phyloP scores from a whole-genome alignment of 1,140 invertebrate species.

The Drosophila saltans region DNA sequence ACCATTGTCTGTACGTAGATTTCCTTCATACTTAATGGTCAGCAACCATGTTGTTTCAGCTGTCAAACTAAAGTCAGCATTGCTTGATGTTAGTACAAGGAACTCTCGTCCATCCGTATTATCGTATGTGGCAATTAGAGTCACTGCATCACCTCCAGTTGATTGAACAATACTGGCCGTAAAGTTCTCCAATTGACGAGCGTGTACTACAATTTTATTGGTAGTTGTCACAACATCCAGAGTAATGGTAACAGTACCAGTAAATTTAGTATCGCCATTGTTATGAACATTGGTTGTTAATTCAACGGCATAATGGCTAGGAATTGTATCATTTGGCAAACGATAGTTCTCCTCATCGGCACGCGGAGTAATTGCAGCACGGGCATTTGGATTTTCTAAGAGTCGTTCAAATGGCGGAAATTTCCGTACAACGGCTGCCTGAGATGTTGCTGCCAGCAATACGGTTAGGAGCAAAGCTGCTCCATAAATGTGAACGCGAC shows the following conservation, averaged over 20 bases:
- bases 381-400: conserved; percentile 58
- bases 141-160: conserved; percentile 14
- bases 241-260: conserved; percentile 85
- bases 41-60: conserved; percentile 79
- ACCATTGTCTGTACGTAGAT: conserved; percentile 85
- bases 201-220: conserved; percentile 84
- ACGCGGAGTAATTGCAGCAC: conserved; percentile 18
- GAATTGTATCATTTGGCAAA: conserved; percentile 85
- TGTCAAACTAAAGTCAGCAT: conserved; percentile 47
- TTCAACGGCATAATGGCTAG: conserved; percentile 87
- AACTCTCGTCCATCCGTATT: conserved; percentile 64
- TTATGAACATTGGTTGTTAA: conserved; percentile 86
- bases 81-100: conserved; percentile 56
- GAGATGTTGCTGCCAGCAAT: conserved; percentile 38
- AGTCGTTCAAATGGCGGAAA: conserved; percentile 55
- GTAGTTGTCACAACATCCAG: conserved; percentile 74
- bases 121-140: not conserved
- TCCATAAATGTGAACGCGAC: conserved; percentile 36
- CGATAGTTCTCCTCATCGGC: conserved; percentile 83
- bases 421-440: conserved; percentile 51
- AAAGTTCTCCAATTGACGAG: conserved; percentile 66
- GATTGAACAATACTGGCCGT: conserved; percentile 42
- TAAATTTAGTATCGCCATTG: conserved; percentile 84
- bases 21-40: conserved; percentile 84
- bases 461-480: conserved; percentile 36